Evolutionary conservation across 2,113 vertebrate genomes (phyloP).

Genomic region (Fregetta grallaria): DNA sequence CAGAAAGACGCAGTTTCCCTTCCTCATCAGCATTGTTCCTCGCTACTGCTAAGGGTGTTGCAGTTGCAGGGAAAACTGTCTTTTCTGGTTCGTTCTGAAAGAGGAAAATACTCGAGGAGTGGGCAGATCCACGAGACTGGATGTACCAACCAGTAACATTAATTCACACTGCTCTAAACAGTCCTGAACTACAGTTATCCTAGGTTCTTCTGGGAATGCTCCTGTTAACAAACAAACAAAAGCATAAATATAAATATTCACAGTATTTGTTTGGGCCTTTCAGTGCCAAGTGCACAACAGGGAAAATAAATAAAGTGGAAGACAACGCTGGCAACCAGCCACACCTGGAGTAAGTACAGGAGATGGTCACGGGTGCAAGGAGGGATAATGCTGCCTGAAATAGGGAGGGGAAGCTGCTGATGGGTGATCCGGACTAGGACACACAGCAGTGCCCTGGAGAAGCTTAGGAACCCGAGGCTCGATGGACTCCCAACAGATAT

Average conservation of each 20-base stretch:
- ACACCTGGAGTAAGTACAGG: neutral
- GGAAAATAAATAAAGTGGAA: neutral
- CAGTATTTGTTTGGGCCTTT: neutral
- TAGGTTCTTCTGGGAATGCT: neutral
- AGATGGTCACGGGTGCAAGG: neutral
- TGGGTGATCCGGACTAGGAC: neutral
- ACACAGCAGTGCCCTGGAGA: neutral
- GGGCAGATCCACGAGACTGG: neutral
- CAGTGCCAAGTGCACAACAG: neutral
- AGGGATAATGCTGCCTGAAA: neutral
- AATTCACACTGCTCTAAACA: neutral
- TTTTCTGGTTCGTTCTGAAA: neutral
- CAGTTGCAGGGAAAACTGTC: neutral
- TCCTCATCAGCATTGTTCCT: neutral
- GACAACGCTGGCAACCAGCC: neutral
- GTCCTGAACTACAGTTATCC: neutral
- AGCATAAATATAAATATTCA: slow-evolving; percentile 7
- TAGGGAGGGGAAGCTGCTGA: neutral
- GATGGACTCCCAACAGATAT: neutral
- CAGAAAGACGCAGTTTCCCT: neutral
- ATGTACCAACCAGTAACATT: neutral
- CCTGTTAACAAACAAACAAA: neutral
- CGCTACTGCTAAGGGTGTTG: neutral
- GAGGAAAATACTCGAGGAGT: neutral
- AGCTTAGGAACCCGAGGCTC: neutral